Base-by-base conservation (phyloP, 2,888 invertebrate genomes). In the Drosophila tripunctata region DNA sequence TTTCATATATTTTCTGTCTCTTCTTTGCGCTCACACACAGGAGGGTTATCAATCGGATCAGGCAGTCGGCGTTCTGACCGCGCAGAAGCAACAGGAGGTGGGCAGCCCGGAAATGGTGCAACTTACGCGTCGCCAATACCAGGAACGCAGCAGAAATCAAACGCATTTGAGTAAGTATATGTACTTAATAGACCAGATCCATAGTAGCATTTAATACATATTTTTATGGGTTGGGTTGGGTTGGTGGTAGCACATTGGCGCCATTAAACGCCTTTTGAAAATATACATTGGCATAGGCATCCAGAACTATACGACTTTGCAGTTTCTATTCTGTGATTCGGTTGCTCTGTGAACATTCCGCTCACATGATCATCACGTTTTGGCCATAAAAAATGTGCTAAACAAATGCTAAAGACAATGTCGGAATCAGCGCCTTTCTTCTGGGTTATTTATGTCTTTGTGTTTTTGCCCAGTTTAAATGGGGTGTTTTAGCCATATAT, bases 31-130 rank as follows among this genome's bases (percentile, higher is more conserved):
- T 35, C 50, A 7, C 45, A 24, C 30, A 10, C 85, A 90, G 83
- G 83, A 50, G 15, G 83, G 82, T 57, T 90, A 86, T 73, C 81
- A 81, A 68, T 87, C 89, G 36, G 88, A 87, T 73, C 78, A 88
- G 60, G 61, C 80, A 44, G 52, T 78, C 1, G 89, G 89, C 27
- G 79, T 62, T 5, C 24, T 89, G 19, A 90, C 90, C 15, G 82
- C 83, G 12, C 82, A 80, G 58, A 91, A 90, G 66, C 81, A 78
- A 62, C 66, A 80, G 14, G 81, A 90, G 33, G 75, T 84, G 45
- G 90, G 89, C 48, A 89, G 80, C 17, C 65, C 64, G 21, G 86
- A 88, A 15, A 80, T 63, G 14, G 90, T 89, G 10, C 85, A 88
- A 51, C 47, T 10, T 14, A 58, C 21, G 40, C 56, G 45, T 5